Conservation (phyloP, 2,888 invertebrate genomes). For the Phanerotoma sp. region DNA sequence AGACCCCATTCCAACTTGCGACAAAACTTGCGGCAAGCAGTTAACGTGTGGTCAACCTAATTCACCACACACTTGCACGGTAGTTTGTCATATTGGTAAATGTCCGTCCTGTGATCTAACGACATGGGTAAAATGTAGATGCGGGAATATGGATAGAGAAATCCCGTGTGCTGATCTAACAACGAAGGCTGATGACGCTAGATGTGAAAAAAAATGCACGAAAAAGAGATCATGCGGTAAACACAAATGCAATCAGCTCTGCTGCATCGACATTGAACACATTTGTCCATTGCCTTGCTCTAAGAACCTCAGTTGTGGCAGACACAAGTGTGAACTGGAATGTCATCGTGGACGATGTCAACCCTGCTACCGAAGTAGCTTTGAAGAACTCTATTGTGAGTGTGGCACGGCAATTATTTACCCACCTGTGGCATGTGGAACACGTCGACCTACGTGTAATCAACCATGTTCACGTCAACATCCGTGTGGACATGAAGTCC, state of each 20-base stretch:
- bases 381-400: conserved; percentile 88
- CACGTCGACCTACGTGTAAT: conserved; percentile 78
- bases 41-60: conserved; percentile 57
- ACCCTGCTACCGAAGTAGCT: conserved; percentile 59
- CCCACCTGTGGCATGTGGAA: conserved; percentile 93
- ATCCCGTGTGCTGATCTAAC: conserved; percentile 74
- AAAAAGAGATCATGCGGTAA: conserved; percentile 85
- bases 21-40: conserved; percentile 60
- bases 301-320: conserved; percentile 80
- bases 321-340: conserved; percentile 83
- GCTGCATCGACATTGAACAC: conserved; percentile 87
- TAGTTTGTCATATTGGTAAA: conserved; percentile 68
- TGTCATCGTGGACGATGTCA: conserved; percentile 77
- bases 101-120: conserved; percentile 79
- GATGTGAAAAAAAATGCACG: conserved; percentile 88
- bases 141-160: conserved; percentile 81
- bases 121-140: conserved; percentile 79
- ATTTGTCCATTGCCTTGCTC: conserved; percentile 82
- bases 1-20: conserved; percentile 83
- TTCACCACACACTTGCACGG: conserved; percentile 69
- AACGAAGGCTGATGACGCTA: conserved; percentile 70
- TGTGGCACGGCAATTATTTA: conserved; percentile 84
- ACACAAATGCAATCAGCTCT: conserved; percentile 86
- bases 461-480: conserved; percentile 76
- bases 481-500: conserved; percentile 78